phyloP scores from a whole-genome alignment of 2,797 vertebrate species.

The Girardinus metallicus region DNA sequence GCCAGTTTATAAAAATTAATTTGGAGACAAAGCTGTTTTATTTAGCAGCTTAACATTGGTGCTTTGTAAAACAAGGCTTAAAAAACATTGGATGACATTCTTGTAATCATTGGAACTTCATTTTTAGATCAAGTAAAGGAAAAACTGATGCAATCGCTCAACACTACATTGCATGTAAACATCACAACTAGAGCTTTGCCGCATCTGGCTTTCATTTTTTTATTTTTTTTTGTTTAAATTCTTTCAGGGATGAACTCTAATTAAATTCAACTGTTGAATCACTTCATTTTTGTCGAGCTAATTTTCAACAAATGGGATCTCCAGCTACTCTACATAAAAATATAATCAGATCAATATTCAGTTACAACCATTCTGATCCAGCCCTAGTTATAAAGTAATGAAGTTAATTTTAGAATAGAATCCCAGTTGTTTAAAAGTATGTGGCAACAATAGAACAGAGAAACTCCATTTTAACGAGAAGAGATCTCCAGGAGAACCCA shows the following conservation, averaged over 20 bases:
- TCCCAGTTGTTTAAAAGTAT: not conserved
- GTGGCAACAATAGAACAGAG: not conserved
- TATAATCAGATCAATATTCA: not conserved
- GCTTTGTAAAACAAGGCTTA: not conserved
- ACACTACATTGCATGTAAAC: not conserved
- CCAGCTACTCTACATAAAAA: not conserved
- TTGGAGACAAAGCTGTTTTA: not conserved
- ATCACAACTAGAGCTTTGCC: not conserved
- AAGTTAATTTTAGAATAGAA: not conserved
- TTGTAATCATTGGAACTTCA: not conserved
- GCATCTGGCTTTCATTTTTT: not conserved
- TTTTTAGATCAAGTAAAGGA: not conserved
- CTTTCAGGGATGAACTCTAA: not conserved
- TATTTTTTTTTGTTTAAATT: not conserved
- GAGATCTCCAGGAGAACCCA: not conserved
- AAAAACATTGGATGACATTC: not conserved
- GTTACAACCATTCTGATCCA: not conserved
- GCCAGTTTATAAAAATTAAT: not conserved
- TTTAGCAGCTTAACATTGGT: not conserved
- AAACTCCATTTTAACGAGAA: not conserved
- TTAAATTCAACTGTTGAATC: not conserved
- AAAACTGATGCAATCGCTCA: not conserved
- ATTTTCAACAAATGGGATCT: not conserved
- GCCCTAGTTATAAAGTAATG: not conserved
- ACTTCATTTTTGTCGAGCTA: not conserved